Conservation (phyloP, 1,140 invertebrate species). For the Rhizoglyphus robini region DNA sequence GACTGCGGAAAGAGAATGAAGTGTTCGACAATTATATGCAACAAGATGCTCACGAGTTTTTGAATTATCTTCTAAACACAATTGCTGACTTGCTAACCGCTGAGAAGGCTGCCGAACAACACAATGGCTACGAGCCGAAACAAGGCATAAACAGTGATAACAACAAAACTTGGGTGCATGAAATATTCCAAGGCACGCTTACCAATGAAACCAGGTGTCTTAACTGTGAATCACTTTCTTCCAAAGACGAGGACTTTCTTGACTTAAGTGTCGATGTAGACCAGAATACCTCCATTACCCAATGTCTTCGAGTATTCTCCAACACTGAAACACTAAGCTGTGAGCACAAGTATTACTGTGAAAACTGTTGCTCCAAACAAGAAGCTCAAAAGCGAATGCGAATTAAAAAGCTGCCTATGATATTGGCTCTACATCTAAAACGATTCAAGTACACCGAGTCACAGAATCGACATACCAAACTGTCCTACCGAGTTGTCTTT, state of each 20-base stretch:
- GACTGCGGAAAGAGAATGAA: slow-evolving; percentile 96
- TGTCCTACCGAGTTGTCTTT: slow-evolving; percentile 96
- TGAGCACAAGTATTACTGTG: slow-evolving; percentile 99
- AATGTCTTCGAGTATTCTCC: slow-evolving; percentile 92
- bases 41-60: slow-evolving; percentile 98
- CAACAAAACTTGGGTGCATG: slow-evolving; percentile 89
- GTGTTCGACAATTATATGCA: slow-evolving; percentile 99
- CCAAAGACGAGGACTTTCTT: slow-evolving; percentile 97
- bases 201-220: slow-evolving; percentile 98
- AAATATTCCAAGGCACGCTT: slow-evolving; percentile 98
- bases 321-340: slow-evolving; percentile 97
- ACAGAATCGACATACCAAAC: slow-evolving; percentile 94
- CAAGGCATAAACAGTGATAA: not conserved
- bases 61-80: slow-evolving; percentile 93
- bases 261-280: slow-evolving; percentile 98
- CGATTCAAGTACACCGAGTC: slow-evolving; percentile 97
- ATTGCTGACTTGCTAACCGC: slow-evolving; percentile 47
- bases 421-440: slow-evolving; percentile 93
- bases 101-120: slow-evolving; percentile 18
- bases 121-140: not conserved
- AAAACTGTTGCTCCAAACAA: slow-evolving; percentile 97
- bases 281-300: slow-evolving; percentile 97
- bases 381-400: slow-evolving; percentile 93
- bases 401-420: slow-evolving; percentile 94
- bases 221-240: slow-evolving; percentile 66